These are phyloP conservation scores for Bombus sylvicola DNA, from an alignment of 1,140 invertebrate species.

Conservation along the genomic window DNA sequence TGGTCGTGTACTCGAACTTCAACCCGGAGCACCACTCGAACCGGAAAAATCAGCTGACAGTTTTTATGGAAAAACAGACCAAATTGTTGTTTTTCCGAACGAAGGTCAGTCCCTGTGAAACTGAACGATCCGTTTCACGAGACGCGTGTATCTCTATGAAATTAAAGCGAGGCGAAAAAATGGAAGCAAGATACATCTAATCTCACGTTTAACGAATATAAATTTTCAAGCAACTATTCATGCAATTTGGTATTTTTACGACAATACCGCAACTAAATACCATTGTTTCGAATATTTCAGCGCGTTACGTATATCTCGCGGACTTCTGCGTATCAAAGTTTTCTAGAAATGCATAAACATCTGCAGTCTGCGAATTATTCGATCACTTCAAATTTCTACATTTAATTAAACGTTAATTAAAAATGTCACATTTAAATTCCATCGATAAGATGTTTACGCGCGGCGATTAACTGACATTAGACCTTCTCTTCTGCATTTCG, in stretches of 20 bases:
- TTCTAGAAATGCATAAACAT: neutral
- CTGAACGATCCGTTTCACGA: neutral
- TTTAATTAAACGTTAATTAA: neutral
- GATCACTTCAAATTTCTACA: neutral
- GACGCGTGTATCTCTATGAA: neutral
- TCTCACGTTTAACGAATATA: neutral
- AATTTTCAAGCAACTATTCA: neutral
- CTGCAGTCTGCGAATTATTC: neutral
- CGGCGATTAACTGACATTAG: neutral
- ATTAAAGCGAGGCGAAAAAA: no score
- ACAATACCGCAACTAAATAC: no score
- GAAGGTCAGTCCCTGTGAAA: conserved; percentile 84
- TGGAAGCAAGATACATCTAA: no score
- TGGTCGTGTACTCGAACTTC: conserved; percentile 81
- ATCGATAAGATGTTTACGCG: neutral
- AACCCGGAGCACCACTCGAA: conserved; percentile 75
- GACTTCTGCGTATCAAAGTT: neutral
- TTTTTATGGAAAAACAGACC: conserved; percentile 90
- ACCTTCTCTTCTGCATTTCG: neutral
- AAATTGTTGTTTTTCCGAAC: conserved; percentile 90
- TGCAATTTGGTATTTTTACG: neutral
- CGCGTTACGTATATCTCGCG: no score
- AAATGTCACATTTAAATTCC: neutral
- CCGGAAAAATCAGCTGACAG: conserved; percentile 84
- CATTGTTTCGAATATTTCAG: no score